Percentiles rank a stretch among this genome's conserved stretches.
Evolutionary conservation across 2,797 vertebrate genomes (phyloP).

Genomic region (Sebastes wilsoni): DNA sequence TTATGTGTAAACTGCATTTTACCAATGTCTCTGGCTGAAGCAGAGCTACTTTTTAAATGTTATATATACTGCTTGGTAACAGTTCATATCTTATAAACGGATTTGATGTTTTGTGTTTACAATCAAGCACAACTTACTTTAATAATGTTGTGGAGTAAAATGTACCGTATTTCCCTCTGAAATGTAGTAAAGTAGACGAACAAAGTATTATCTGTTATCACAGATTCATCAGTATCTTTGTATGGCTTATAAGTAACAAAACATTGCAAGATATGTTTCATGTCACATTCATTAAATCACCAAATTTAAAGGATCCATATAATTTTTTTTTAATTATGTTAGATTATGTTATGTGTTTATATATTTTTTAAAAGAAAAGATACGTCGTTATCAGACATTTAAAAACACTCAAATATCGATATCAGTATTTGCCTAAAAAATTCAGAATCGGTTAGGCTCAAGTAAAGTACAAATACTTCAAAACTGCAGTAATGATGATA

Average conservation of each 20-base stretch:
- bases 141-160: neutral
- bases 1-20: neutral
- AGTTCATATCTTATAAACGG: rapidly evolving
- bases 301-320: neutral
- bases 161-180: rapidly evolving
- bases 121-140: neutral
- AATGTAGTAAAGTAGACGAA: neutral
- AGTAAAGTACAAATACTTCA: neutral
- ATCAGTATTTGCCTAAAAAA: neutral
- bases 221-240: neutral
- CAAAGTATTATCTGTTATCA: neutral
- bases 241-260: rapidly evolving
- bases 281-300: neutral
- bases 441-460: neutral
- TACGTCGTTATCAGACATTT: too few species aligned
- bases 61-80: neutral
- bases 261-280: neutral
- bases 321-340: too few species aligned
- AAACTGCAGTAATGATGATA: neutral
- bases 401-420: too few species aligned
- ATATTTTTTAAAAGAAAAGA: too few species aligned
- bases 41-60: too few species aligned
- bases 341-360: too few species aligned
- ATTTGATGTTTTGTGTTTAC: neutral
- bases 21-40: too few species aligned